Base-by-base conservation (phyloP, 2,888 invertebrate genomes). In the Portevinia maculata region DNA sequence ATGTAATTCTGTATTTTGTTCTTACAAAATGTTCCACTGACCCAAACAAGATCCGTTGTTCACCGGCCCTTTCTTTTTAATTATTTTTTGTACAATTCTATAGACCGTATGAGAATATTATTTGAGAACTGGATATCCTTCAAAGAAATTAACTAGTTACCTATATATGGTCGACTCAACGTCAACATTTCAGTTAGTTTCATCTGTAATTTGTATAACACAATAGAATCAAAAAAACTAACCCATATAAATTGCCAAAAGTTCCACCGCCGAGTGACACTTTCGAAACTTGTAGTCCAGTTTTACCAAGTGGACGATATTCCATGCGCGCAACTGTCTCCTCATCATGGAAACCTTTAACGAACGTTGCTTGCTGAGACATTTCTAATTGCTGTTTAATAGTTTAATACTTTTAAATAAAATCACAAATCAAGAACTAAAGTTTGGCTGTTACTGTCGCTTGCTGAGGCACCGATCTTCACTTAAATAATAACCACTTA, bases 231-330 rank as follows among this genome's bases (percentile, higher is more conserved):
- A 37, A 37, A 37, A 37, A n/a, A 6, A 39, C 39, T 13, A 15
- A 90, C 89, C 95, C 95, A 89, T 95, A 96, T 86, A 94, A 92
- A 79, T 92, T 92, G 85, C 94, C 94, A 81, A 96, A 93, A 2
- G 94, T 93, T 9, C 94, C 96, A 50, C 95, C 94, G n/a, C 96
- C 97, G 37, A 96, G 90, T 32, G 95, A 93, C 46, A 97, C 87
- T 87, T 93, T 93, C 1, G 96, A 96, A 24, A 96, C 91, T 75
- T 92, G 89, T 84, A 97, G 88, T 37, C 93, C 95, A 0, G 97
- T 97, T 78, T 92, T 92, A 3, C 90, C 97, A 11, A 98, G 92
- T 53, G 90, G 86, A 69, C 93, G 93, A 88, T 96, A 97, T 87
- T 93, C 92, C 96, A 97, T 96, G 86, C 92, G 91, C 65, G 90